Evolutionary conservation across 2,888 invertebrate genomes (phyloP).

Genomic region (Agelastica alni): DNA sequence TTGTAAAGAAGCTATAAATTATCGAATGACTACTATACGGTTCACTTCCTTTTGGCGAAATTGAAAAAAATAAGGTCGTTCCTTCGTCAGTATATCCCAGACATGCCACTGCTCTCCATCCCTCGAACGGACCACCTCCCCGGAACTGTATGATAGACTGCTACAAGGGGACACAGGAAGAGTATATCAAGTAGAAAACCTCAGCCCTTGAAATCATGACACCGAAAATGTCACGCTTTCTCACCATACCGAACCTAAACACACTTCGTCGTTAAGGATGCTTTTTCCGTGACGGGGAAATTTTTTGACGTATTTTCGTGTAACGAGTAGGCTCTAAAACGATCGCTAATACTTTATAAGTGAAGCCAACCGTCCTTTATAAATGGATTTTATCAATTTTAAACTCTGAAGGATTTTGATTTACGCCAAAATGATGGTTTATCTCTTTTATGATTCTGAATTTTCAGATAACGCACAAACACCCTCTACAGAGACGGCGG

Average conservation of each 20-base stretch:
- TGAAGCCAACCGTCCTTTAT: slow-evolving; percentile 57
- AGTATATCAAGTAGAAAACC: slow-evolving; percentile 50
- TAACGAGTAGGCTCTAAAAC: slow-evolving; percentile 39
- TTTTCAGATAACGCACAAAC: slow-evolving; percentile 21
- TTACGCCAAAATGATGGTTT: slow-evolving; percentile 47
- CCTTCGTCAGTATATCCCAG: slow-evolving; percentile 16
- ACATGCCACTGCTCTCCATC: slow-evolving; percentile 26
- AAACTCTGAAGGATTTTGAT: slow-evolving; percentile 51
- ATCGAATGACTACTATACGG: no score
- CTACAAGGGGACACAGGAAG: slow-evolving; percentile 49
- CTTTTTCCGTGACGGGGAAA: slow-evolving; percentile 7
- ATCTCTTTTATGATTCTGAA: slow-evolving; percentile 36
- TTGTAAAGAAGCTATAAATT: no score
- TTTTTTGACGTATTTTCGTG: slow-evolving; percentile 23
- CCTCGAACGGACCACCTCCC: slow-evolving; percentile 34
- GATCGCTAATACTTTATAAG: slow-evolving; percentile 58
- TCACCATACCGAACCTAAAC: slow-evolving; percentile 20
- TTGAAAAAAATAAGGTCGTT: not conserved
- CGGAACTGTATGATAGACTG: slow-evolving; percentile 51
- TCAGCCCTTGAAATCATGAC: slow-evolving; percentile 28
- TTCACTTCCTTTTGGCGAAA: no score
- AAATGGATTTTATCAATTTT: slow-evolving; percentile 59
- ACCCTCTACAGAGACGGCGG: not conserved
- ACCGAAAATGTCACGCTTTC: slow-evolving; percentile 19
- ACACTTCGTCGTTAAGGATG: slow-evolving; percentile 4